Evolutionary conservation across 2,888 invertebrate genomes (phyloP), one percentile per base, ranked within the genome.

Genomic region (Cheilosia urbana): DNA sequence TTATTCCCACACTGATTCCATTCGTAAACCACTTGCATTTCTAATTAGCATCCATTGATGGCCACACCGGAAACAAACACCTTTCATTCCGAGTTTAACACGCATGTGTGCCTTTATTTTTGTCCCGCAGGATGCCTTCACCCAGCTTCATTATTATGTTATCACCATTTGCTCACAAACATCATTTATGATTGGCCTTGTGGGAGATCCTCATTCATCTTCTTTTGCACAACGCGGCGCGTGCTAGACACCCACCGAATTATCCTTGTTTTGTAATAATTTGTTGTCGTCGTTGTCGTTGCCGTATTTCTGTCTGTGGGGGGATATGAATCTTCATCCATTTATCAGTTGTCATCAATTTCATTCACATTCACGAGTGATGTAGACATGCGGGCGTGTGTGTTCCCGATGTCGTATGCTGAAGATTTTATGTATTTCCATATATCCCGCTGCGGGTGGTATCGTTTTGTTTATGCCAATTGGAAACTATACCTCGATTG

Each of bases 261-360:
- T 37, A 13, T 37, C 37, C 37, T 37, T 37, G 37, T 37, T 37
- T 37, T 37, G 13, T 13, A 37, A 13, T 37, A 37, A 37, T 37
- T 13, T 37, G 37, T 37, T 37, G 37, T 37, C 37, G 37, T 37
- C 13, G 9, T 34, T 11, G 11, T 34, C 34, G 34, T 34, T 34
- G 34, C 3, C 34, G 3, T 11, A 34, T 11, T 37, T 37, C 37
- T 13, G 37, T 37, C 37, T 37, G 37, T 0, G 37, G 13, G 13
- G 37, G 37, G 13, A 37, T 37, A 37, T 13, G 3, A 13, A 13
- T 37, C 13, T 13, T 4, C 42, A 42, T 55, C 27, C 63, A 80
- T 80, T 80, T 62, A 73, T 75, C 68, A 75, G 62, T 63, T 69
- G 80, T 60, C 66, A 81, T 76, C 81, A 76, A 80, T 66, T 76